Evolutionary conservation across 2,888 invertebrate genomes (phyloP).

Genomic region (Tanytarsus gracilentus): DNA sequence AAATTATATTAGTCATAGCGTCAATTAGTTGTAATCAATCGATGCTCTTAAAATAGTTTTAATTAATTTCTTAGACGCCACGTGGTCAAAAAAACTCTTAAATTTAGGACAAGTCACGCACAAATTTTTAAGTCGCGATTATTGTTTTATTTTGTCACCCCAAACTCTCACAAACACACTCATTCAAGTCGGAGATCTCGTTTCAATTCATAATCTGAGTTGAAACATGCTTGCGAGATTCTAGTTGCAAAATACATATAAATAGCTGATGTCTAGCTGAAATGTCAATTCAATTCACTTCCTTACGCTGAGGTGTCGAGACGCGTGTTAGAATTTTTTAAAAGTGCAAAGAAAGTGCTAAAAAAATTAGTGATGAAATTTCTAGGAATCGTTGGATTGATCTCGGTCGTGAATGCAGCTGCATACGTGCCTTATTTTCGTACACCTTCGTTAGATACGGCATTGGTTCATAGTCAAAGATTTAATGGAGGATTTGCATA

Average conservation of each 20-base stretch:
- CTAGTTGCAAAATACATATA: slow-evolving; percentile 6
- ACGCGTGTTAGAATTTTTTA: background rate
- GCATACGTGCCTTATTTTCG: no score
- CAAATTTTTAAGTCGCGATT: no score
- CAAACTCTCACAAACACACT: background rate
- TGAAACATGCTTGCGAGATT: background rate
- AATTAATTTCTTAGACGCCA: no score
- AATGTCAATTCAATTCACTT: slow-evolving; percentile 15
- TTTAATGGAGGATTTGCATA: slow-evolving; percentile 50
- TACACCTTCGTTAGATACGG: slow-evolving; percentile 46
- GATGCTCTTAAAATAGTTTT: no score
- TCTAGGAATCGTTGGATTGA: background rate
- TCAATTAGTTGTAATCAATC: no score
- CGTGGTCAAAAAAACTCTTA: background rate
- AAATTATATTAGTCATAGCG: no score
- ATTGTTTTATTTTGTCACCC: no score
- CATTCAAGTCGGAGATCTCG: no score
- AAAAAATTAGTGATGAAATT: no score
- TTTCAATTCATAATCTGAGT: slow-evolving; percentile 20
- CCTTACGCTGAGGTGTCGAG: slow-evolving; percentile 1
- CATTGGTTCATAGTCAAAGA: slow-evolving; percentile 46
- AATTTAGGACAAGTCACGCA: no score
- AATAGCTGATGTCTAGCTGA: slow-evolving; percentile 6
- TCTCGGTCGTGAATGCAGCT: background rate
- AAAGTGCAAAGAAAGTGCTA: no score